Base-by-base conservation (phyloP, 2,888 invertebrate genomes). In the Cryptus armator region DNA sequence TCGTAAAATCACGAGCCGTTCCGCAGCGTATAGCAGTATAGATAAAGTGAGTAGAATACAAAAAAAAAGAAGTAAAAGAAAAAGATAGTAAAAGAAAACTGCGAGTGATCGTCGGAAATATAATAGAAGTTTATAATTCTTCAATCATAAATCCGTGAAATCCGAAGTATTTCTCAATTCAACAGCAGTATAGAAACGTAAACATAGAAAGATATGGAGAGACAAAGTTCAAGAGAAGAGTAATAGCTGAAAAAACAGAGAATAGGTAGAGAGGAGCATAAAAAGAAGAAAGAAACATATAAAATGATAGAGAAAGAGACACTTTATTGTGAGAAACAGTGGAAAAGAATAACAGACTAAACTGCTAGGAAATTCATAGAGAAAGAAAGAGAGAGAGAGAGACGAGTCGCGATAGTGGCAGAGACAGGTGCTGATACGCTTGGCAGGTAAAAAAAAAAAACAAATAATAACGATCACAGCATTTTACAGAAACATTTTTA, bases 391-490 rank as follows among this genome's bases (percentile, higher is more conserved):
- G 3, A 24, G 3, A 19, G 19, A 24, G 56, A 46, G 59, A 78
- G 19, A 59, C 67, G 46, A 77, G 51, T 48, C 59, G 77, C 37
- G 32, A 77, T 48, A 67, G 44, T 37, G 48, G 12, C 29, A 81
- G 46, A 76, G 48, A 51, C 44, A 72, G 37, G 56, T 75, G 78
- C 66, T 75, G 67, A 51, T 75, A 81, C 62, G 74, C 44, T 75
- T 70, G 43, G 12, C n/a, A 70, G 44, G 70, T 51, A 53, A 74
- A 82, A 48, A 82, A n/a, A n/a, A 75, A 59, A 79, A 78, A 78
- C 29, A 59, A 62, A 48, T 84, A 77, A 71, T 75, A 77, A 77
- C 48, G 71, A 84, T 84, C 84, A 84, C 81, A 84, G 81, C 79
- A 79, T 78, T 80, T 79, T 51, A 80, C 53, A 81, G 75, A 78